These are phyloP conservation scores for Euborellia annulipes DNA, from an alignment of 1,140 invertebrate genomes.

Conservation along the genomic window DNA sequence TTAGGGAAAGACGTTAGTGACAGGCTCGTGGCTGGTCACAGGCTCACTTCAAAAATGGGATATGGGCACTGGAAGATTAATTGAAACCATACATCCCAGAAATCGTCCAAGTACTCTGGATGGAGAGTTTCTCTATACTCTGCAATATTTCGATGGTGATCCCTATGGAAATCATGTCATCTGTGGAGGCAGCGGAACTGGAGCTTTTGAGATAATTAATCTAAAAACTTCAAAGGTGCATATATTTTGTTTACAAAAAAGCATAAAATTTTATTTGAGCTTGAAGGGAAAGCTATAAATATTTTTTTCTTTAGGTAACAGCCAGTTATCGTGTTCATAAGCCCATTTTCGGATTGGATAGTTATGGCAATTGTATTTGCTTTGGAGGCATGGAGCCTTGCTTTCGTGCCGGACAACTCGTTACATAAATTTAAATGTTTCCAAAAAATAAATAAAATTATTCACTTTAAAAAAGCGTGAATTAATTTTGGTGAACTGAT, in stretches of 20 bases:
- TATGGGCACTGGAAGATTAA: slow-evolving; percentile 19
- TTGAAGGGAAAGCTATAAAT: no score
- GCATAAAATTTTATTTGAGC: no score
- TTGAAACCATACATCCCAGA: slow-evolving; percentile 21
- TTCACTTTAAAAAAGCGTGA: no score
- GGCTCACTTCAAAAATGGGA: slow-evolving; percentile 25
- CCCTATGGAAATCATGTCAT: slow-evolving; percentile 18
- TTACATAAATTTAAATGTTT: no score
- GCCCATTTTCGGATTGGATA: slow-evolving; percentile 20
- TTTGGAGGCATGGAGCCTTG: slow-evolving; percentile 24
- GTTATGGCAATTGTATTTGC: slow-evolving; percentile 15
- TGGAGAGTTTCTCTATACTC: slow-evolving; percentile 24
- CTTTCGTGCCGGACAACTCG: slow-evolving; percentile 14
- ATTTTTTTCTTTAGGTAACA: slow-evolving; percentile 17
- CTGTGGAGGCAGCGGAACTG: slow-evolving; percentile 21
- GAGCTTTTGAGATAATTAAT: slow-evolving; percentile 23
- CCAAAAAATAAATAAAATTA: no score
- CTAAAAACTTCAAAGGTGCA: slow-evolving; percentile 20
- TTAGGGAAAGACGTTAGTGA: slow-evolving; percentile 20
- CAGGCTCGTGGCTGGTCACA: slow-evolving; percentile 23
- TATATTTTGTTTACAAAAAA: no score
- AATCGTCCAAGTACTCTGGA: slow-evolving; percentile 20
- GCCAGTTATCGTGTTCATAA: slow-evolving; percentile 18
- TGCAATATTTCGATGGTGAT: slow-evolving; percentile 23
- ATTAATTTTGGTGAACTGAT: no score